Base-by-base conservation (phyloP, 2,113 vertebrate species). In the Pachycephala philippinensis region DNA sequence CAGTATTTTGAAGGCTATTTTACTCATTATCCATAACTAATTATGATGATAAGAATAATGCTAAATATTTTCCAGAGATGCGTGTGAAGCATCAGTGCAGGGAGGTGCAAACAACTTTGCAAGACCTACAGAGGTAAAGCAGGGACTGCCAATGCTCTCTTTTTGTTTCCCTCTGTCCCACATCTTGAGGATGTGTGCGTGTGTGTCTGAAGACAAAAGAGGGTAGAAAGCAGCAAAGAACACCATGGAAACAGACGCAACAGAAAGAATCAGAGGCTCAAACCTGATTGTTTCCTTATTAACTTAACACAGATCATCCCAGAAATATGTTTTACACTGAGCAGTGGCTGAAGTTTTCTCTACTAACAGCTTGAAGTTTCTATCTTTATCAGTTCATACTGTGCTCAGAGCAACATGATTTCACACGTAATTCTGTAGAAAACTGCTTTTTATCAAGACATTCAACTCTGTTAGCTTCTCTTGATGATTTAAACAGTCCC, bases 101-200 rank as follows among this genome's bases (percentile, higher is more conserved):
- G 15, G 30, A 72, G 1, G 1, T 13, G 4, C 66, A 35, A 87
- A 44, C 2, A 63, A 9, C 3, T 35, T 69, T 44, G 37, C 76
- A 83, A 79, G 47, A 59, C 23, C 10, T 49, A 10, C 14, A 85
- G 44, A 88, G 50, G 15, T 44, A 26, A 83, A 88, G 31, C 19
- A 80, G 6, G 28, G 24, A 40, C 10, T 65, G 26, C 14, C 24
- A 61, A 2, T 37, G 15, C 13, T 30, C 12, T 31, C 15, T 49
- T 72, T 53, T 52, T 24, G 7, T 30, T 57, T 19, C 18, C 19
- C 37, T 50, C 9, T 30, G 8, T 75, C 23, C 35, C 61, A 19
- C 9, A 54, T 40, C 33, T 78, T 2, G 1, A 76, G 16, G 19
- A 56, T n/a, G 14, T 7, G 5, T 33, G 3, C 0, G 0, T 30